Evolutionary conservation across 2,113 vertebrate genomes (phyloP).

Genomic region (Crotophaga sulcirostris): DNA sequence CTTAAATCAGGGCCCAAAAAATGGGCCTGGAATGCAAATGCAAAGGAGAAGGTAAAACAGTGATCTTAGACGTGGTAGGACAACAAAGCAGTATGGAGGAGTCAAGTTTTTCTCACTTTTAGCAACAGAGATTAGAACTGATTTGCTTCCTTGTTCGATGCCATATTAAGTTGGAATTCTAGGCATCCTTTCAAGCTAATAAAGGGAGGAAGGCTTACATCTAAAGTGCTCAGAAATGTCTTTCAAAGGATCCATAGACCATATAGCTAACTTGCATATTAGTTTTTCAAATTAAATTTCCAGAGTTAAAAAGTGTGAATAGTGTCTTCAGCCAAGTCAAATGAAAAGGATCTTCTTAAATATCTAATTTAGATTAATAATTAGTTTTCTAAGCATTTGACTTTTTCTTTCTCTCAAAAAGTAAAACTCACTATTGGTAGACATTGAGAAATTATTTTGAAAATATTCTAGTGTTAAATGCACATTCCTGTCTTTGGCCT

Average conservation of each 20-base stretch:
- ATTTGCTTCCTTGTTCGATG: neutral
- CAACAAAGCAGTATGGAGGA: neutral
- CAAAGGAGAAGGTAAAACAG: neutral
- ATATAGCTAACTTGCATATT: neutral
- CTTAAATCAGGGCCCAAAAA: neutral
- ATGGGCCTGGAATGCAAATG: neutral
- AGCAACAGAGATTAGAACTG: neutral
- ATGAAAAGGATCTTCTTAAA: neutral
- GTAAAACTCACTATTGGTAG: neutral
- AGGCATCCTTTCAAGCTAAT: neutral
- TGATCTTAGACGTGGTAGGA: neutral
- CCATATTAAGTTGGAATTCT: neutral
- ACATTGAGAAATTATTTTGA: neutral
- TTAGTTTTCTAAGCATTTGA: neutral
- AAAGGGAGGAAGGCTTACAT: neutral
- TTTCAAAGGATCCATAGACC: neutral
- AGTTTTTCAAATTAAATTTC: neutral
- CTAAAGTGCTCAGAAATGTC: neutral
- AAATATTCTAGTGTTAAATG: neutral
- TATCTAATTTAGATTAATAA: neutral
- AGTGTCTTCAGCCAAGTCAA: neutral
- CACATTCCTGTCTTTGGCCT: neutral
- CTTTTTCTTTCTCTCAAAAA: neutral
- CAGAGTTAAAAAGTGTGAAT: neutral
- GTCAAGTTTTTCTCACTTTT: neutral